Evolutionary conservation across 2,888 invertebrate species (phyloP).

Genomic region (Tinea trinotella): DNA sequence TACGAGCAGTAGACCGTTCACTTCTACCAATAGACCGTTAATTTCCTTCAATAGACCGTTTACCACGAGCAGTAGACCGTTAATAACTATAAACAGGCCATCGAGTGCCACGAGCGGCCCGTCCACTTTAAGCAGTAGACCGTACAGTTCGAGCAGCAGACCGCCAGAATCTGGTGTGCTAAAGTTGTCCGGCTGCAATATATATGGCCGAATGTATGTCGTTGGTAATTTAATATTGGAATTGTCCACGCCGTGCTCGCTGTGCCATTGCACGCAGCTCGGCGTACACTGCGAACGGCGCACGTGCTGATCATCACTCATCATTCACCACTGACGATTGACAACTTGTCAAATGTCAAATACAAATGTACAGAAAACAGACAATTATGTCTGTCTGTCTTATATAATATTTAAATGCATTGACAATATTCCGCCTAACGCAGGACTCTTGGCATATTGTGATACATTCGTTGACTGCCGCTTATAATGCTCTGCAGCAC

Average conservation of each 20-base stretch:
- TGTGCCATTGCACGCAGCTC: slow-evolving; percentile 88
- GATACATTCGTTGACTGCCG: no score
- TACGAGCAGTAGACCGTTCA: neutral
- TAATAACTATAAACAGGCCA: neutral
- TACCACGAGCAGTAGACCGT: neutral
- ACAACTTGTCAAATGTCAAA: no score
- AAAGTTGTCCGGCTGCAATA: slow-evolving; percentile 90
- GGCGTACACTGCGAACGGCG: slow-evolving; percentile 87
- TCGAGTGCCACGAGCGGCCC: slow-evolving; percentile 17
- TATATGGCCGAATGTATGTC: slow-evolving; percentile 90
- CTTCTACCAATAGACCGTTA: neutral
- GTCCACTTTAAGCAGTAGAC: neutral
- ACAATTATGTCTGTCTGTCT: no score
- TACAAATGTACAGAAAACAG: no score
- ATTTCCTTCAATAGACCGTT: slow-evolving; percentile 18
- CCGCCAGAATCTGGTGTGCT: slow-evolving; percentile 44
- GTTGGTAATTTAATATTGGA: slow-evolving; percentile 87
- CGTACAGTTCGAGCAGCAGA: no score
- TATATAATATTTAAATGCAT: no score
- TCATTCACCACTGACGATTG: neutral
- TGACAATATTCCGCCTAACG: no score
- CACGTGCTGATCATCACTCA: slow-evolving; percentile 58
- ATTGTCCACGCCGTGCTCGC: slow-evolving; percentile 84
- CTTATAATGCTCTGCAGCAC: no score
- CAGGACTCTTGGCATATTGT: no score